These are phyloP conservation scores for Trachelus tabidus DNA, from an alignment of 2,888 invertebrate species.

Conservation along the genomic window DNA sequence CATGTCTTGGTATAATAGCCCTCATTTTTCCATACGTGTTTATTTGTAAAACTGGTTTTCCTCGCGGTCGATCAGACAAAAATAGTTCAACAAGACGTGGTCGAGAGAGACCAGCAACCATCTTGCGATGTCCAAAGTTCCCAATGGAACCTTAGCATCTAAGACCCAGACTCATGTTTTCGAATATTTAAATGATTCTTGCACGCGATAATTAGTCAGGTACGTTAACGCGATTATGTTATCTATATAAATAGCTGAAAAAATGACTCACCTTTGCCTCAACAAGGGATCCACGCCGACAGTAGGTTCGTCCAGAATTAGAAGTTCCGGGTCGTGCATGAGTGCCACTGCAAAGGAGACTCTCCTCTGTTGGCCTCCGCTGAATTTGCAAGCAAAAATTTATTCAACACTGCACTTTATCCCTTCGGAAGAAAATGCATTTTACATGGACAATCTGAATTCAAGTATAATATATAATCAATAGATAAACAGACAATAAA, in stretches of 20 bases:
- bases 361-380: constrained; percentile 91
- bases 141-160: not conserved
- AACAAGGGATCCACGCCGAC: constrained; percentile 93
- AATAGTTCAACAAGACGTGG: not conserved
- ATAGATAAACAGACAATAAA: not conserved
- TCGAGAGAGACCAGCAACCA: not conserved
- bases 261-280: constrained; percentile 73
- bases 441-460: not conserved
- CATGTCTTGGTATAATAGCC: not conserved
- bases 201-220: not conserved
- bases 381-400: constrained; percentile 51
- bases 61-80: not conserved
- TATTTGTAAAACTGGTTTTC: too few relatives aligned
- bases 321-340: constrained; percentile 91
- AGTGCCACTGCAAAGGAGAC: constrained; percentile 93
- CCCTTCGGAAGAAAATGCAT: constrained; percentile 4
- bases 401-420: not conserved
- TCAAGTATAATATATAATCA: not conserved
- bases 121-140: not conserved
- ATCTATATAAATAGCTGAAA: not conserved
- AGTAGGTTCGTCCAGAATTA: constrained; percentile 93
- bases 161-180: not conserved
- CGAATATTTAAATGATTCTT: not conserved
- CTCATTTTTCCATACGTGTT: not conserved
- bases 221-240: not conserved